A percentile compares a stretch with the other conserved stretches of the same genome.
Evolutionary conservation across 2,888 invertebrate genomes (phyloP).

Genomic region (Hoplodrina ambigua): DNA sequence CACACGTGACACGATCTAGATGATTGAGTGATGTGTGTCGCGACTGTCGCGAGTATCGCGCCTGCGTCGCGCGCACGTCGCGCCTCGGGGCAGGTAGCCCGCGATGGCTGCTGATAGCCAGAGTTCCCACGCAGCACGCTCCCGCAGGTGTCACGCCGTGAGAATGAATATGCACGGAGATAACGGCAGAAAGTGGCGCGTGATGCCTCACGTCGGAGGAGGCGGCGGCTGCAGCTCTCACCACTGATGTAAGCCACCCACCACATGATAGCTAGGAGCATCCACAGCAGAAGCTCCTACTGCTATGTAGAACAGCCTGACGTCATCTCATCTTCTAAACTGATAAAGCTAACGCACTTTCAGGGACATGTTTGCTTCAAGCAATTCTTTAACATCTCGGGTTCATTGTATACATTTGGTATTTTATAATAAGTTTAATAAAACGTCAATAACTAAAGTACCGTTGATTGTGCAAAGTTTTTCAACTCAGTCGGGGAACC

Average conservation of each 20-base stretch:
- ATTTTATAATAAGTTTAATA: no score
- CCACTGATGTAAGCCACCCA: neutral
- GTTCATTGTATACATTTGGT: no score
- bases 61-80: constrained; percentile 39
- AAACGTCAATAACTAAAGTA: neutral
- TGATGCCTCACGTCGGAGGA: constrained; percentile 1
- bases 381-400: neutral
- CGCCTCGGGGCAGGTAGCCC: constrained; percentile 25
- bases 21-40: constrained; percentile 28
- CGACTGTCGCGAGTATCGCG: constrained; percentile 22
- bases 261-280: neutral
- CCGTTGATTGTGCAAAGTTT: neutral
- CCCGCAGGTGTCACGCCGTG: constrained; percentile 54
- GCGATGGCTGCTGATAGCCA: constrained; percentile 34
- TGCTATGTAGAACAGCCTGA: no score
- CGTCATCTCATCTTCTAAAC: no score
- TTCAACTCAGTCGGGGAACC: no score
- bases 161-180: constrained; percentile 70
- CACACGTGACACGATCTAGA: constrained; percentile 13
- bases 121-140: constrained; percentile 45
- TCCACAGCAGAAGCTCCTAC: no score
- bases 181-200: constrained; percentile 46
- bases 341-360: no score
- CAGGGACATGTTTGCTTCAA: neutral
- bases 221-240: neutral